Evolutionary conservation across 2,113 vertebrate species (phyloP).

Genomic region (Calyptommatus sinebrachiatus): DNA sequence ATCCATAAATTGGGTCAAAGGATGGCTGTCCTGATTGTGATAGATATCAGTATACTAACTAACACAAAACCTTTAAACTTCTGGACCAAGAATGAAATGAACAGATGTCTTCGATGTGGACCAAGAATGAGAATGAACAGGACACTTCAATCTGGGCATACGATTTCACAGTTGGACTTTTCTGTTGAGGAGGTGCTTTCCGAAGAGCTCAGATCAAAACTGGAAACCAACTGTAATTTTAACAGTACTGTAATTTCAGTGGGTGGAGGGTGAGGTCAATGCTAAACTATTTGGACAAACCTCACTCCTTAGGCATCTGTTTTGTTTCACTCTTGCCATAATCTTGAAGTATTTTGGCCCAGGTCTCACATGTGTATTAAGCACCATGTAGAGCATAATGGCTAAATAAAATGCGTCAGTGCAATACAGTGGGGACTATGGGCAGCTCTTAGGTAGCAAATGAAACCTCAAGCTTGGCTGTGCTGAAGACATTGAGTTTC

Average conservation of each 20-base stretch:
- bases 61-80: background rate
- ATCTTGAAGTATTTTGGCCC: conserved; percentile 4
- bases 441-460: background rate
- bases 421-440: background rate
- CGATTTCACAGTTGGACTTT: background rate
- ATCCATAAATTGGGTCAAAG: background rate
- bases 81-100: background rate
- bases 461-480: background rate
- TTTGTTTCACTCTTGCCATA: conserved; percentile 21
- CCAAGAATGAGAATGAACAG: background rate
- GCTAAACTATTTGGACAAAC: conserved; percentile 27
- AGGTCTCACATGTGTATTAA: background rate
- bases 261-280: conserved; percentile 23
- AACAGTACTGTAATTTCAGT: conserved; percentile 16
- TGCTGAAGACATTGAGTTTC: background rate
- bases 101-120: background rate
- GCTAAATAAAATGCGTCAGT: background rate
- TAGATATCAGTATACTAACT: background rate
- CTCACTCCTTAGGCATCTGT: conserved; percentile 26
- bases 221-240: conserved; percentile 8
- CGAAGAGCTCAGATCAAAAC: conserved; percentile 19
- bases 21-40: background rate
- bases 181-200: conserved; percentile 11
- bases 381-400: background rate
- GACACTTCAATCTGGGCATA: background rate